phyloP scores from a whole-genome alignment of 2,888 invertebrate genomes.

The Nomada flava region DNA sequence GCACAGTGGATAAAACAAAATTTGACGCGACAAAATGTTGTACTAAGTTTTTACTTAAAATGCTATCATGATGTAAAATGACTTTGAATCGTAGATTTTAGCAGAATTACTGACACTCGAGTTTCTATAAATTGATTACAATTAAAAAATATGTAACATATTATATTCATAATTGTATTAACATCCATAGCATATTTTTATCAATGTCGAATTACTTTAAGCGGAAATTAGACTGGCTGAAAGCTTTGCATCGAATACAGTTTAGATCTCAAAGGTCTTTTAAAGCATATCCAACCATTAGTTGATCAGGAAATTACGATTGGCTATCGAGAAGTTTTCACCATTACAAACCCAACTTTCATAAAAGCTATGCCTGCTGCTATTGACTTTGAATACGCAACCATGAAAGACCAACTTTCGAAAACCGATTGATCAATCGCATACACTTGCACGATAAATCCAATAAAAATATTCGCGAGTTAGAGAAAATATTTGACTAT shows the following conservation, averaged over 20 bases:
- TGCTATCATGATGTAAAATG: no score
- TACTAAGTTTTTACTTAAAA: no score
- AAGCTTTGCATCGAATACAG: slow-evolving; percentile 23
- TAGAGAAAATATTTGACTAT: background rate
- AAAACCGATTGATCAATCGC: slow-evolving; percentile 41
- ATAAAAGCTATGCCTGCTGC: slow-evolving; percentile 28
- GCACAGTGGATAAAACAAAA: no score
- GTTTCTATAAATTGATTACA: no score
- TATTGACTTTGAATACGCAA: slow-evolving; percentile 27
- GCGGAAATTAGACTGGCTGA: slow-evolving; percentile 12
- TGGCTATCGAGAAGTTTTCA: slow-evolving; percentile 52
- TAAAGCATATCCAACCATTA: slow-evolving; percentile 47
- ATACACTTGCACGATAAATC: background rate
- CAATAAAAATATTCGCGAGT: slow-evolving; percentile 1
- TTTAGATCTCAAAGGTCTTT: slow-evolving; percentile 44
- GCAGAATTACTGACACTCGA: no score
- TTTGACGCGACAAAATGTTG: no score
- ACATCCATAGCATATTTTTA: no score
- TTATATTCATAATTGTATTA: no score
- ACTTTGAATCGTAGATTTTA: no score
- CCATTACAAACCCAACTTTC: slow-evolving; percentile 38
- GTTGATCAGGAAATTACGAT: slow-evolving; percentile 63
- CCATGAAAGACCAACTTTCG: slow-evolving; percentile 30
- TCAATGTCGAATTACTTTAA: background rate
- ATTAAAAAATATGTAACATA: no score